A percentile compares a stretch with the other conserved stretches of the same genome.
Conservation (phyloP, 2,888 invertebrate species). For the Apodemia mormo region DNA sequence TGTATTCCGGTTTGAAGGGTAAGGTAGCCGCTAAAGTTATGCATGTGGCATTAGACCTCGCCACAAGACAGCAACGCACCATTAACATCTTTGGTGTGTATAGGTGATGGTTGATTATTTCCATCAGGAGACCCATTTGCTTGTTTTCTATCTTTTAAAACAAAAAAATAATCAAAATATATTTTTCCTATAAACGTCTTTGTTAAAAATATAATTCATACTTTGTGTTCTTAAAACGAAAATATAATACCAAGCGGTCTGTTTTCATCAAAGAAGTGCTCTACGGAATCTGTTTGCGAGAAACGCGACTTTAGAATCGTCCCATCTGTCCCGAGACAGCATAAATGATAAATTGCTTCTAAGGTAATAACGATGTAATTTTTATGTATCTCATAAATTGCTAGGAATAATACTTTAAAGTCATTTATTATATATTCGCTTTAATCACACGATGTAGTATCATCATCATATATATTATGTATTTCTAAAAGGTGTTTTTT, state of each 20-base stretch:
- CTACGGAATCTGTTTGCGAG: conserved; percentile 12
- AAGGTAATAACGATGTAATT: conserved; percentile 1
- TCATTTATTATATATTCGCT: background rate
- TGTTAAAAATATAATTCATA: background rate
- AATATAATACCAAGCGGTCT: background rate
- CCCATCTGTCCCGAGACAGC: conserved; percentile 9
- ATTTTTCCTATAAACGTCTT: too few relatives aligned
- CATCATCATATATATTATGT: background rate
- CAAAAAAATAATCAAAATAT: too few relatives aligned
- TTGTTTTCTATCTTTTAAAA: too few relatives aligned
- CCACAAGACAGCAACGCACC: too few relatives aligned
- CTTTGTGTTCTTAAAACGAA: conserved; percentile 3
- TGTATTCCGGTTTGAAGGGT: too few relatives aligned
- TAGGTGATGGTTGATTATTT: too few relatives aligned
- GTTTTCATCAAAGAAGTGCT: conserved; percentile 9
- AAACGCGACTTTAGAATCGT: conserved; percentile 5
- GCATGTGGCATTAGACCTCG: too few relatives aligned
- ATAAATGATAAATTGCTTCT: conserved; percentile 9
- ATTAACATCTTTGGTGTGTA: too few relatives aligned
- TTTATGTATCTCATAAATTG: background rate
- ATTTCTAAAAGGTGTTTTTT: background rate
- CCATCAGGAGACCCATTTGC: too few relatives aligned
- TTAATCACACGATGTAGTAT: background rate
- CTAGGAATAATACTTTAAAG: background rate
- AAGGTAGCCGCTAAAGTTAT: too few relatives aligned